A percentile compares a stretch with the other conserved stretches of the same genome.
Evolutionary conservation across 2,888 invertebrate genomes (phyloP).

Genomic region (Ormyrus labotus): DNA sequence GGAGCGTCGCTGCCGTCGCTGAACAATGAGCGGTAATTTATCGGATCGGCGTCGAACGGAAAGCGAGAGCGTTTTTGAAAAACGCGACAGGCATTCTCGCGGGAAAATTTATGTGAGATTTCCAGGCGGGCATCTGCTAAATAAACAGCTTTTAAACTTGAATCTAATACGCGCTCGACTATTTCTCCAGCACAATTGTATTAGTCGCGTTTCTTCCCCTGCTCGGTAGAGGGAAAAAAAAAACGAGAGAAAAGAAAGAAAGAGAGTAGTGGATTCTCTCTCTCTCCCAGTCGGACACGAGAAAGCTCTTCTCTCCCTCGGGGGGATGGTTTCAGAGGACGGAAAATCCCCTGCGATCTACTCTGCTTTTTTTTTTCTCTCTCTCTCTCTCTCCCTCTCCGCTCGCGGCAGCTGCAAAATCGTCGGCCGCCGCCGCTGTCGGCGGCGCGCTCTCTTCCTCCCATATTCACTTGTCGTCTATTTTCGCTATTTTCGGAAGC

Average conservation of each 20-base stretch:
- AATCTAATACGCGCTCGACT: slow-evolving; percentile 20
- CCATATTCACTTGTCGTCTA: slow-evolving; percentile 10
- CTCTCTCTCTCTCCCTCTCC: background rate
- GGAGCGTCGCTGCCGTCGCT: too few species aligned
- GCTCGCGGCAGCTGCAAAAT: slow-evolving; percentile 48
- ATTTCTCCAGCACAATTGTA: slow-evolving; percentile 29
- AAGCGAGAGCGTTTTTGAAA: background rate
- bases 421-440: background rate
- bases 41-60: too few species aligned
- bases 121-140: background rate
- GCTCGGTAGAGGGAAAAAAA: slow-evolving; percentile 19
- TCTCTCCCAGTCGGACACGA: slow-evolving; percentile 67
- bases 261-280: slow-evolving; percentile 55
- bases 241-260: slow-evolving; percentile 60
- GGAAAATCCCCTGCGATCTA: slow-evolving; percentile 55
- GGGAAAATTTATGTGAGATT: slow-evolving; percentile 23
- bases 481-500: slow-evolving; percentile 59
- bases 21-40: too few species aligned
- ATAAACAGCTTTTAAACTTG: slow-evolving; percentile 23
- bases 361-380: slow-evolving; percentile 11
- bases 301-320: slow-evolving; percentile 71
- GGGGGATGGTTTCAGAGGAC: slow-evolving; percentile 44
- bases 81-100: too few species aligned
- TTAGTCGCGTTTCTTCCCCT: slow-evolving; percentile 23
- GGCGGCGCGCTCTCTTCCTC: background rate